phyloP scores from a whole-genome alignment of 2,797 vertebrate genomes.

The Bovichtus variegatus region DNA sequence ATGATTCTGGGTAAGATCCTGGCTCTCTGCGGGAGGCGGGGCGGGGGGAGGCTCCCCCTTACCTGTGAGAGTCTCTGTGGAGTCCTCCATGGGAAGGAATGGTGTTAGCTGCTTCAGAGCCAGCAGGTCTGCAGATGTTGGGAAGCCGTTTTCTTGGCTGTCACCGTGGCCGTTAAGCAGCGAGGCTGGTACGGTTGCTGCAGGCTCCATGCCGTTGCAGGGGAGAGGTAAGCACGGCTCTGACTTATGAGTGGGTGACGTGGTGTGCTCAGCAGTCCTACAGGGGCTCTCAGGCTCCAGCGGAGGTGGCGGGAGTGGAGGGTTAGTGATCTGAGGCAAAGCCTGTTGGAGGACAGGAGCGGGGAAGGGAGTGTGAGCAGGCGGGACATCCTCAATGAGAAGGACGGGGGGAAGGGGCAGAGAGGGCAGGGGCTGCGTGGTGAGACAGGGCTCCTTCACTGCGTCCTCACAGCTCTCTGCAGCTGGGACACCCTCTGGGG shows the following conservation, averaged over 20 bases:
- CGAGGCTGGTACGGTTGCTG: slow-evolving; percentile 19
- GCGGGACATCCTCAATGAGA: slow-evolving; percentile 38
- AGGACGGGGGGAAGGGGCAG: slow-evolving; percentile 71
- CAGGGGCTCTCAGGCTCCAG: slow-evolving; percentile 55
- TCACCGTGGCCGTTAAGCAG: slow-evolving; percentile 46
- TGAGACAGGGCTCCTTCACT: slow-evolving; percentile 80
- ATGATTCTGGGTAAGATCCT: slow-evolving; percentile 29
- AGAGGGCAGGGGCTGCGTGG: slow-evolving; percentile 85
- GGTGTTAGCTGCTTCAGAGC: slow-evolving; percentile 59
- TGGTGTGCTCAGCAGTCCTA: slow-evolving; percentile 69
- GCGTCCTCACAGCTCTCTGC: slow-evolving; percentile 52
- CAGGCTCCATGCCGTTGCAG: slow-evolving; percentile 61
- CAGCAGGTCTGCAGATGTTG: slow-evolving; percentile 55
- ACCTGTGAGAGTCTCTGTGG: slow-evolving; percentile 84
- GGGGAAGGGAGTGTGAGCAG: slow-evolving; percentile 52
- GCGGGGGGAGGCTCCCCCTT: slow-evolving; percentile 58
- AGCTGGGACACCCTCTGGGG: slow-evolving; percentile 33
- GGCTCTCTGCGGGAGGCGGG: slow-evolving; percentile 19
- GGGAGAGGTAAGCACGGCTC: slow-evolving; percentile 71
- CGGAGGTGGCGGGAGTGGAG: slow-evolving; percentile 52
- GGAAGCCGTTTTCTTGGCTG: slow-evolving; percentile 11
- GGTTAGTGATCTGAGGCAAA: slow-evolving; percentile 61
- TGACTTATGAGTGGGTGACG: slow-evolving; percentile 56
- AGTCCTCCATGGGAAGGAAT: slow-evolving; percentile 78
- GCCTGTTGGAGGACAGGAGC: slow-evolving; percentile 72